phyloP scores from a whole-genome alignment of 1,140 invertebrate genomes.

The Drosophila elegans region DNA sequence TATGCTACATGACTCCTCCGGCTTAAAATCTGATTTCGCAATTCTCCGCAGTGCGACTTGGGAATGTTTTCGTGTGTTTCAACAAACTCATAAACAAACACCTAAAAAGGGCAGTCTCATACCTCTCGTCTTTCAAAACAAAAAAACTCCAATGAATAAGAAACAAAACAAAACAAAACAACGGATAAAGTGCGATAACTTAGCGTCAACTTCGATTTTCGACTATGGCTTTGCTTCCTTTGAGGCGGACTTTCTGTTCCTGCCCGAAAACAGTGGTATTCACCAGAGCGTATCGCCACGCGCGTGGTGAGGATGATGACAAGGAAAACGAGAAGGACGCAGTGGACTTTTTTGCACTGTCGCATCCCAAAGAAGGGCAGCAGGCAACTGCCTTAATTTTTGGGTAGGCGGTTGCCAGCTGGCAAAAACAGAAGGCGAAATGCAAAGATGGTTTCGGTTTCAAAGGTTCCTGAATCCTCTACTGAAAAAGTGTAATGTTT shows the following conservation, averaged over 20 bases:
- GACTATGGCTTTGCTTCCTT: conserved; percentile 2
- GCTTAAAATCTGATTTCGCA: conserved; percentile 33
- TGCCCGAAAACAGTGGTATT: neutral
- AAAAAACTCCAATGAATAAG: conserved; percentile 11
- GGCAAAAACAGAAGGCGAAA: neutral
- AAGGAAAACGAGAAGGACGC: conserved; percentile 3
- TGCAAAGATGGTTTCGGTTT: neutral
- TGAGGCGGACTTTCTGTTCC: neutral
- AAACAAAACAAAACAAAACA: neutral
- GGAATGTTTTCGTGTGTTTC: conserved; percentile 34
- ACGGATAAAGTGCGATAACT: conserved; percentile 25
- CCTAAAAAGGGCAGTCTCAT: conserved; percentile 35
- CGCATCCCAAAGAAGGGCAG: conserved; percentile 71
- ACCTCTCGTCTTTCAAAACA: conserved; percentile 12
- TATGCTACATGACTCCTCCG: neutral
- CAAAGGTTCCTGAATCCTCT: neutral
- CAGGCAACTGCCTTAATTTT: conserved; percentile 14
- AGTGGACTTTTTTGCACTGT: conserved; percentile 22
- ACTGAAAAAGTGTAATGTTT: neutral
- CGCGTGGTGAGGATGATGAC: conserved; percentile 43
- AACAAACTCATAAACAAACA: conserved; percentile 62
- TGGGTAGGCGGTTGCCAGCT: conserved; percentile 39
- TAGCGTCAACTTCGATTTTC: conserved; percentile 12
- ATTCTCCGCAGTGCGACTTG: conserved; percentile 3
- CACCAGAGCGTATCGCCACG: conserved; percentile 56